Base-by-base conservation (phyloP, 2,797 vertebrate genomes). In the Muscicapa striata region DNA sequence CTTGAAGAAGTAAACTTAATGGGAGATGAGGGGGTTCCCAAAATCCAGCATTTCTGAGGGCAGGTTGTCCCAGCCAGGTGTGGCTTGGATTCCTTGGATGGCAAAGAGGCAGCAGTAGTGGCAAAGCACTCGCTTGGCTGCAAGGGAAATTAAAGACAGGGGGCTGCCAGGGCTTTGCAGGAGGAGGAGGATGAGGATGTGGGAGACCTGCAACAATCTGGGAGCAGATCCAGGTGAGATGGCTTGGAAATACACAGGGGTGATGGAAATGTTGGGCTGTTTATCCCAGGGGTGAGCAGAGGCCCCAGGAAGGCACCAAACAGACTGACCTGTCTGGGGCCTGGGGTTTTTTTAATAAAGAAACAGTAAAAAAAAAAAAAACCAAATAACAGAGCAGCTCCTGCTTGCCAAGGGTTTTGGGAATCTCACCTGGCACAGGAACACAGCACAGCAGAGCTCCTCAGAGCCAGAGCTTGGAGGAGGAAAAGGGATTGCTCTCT, bases 391-490 rank as follows among this genome's bases (percentile, higher is more conserved):
- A 84, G 82, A 85, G 38, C 75, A 75, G 57, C 64, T 64, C 45
- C 51, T 89, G 93, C 96, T 91, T 97, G 97, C 96, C 97, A 97
- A 97, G 79, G 96, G 94, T 84, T 95, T 93, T 89, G 82, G 96
- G 95, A 92, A 73, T 89, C 30, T 15, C 89, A 96, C 97, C 97
- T 97, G 96, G 96, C 93, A 27, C 41, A 73, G 90, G 89, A 93
- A 93, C 91, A 78, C 72, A 51, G 91, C 81, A 51, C 76, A 68
- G 81, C 20, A 59, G 63, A 77, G 73, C 46, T 84, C 83, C 41
- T 84, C 6, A 1, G 88, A 95, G 84, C 75, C 64, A 84, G n/a
- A 7, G 32, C 63, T 88, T 67, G 26, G 78, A 73, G 67, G 52
- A 90, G 81, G 36, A 55, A 64, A 76, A 82, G 30, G 58, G 34